Conservation (phyloP, 2,888 invertebrate species). For the Zaprionus bogoriensis region DNA sequence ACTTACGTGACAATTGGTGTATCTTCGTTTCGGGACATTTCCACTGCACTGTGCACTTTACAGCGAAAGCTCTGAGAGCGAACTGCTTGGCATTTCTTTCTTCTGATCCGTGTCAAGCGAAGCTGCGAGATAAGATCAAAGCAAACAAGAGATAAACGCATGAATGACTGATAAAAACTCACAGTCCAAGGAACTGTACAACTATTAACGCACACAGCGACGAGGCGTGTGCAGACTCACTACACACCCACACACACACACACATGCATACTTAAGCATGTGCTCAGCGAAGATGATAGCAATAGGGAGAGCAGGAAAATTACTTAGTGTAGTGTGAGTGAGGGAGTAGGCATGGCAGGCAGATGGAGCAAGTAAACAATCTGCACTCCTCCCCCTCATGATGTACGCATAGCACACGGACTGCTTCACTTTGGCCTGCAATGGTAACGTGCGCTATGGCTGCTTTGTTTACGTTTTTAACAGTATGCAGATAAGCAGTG, state of each 20-base stretch:
- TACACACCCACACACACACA: background rate
- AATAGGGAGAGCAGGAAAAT: conserved; percentile 2
- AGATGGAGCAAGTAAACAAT: background rate
- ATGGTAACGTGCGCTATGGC: conserved; percentile 62
- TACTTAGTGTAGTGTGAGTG: too few species aligned
- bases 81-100: conserved; percentile 35
- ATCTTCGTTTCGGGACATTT: conserved; percentile 69
- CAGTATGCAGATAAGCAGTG: background rate
- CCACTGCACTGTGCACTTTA: conserved; percentile 20
- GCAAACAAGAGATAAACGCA: conserved; percentile 61
- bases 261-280: background rate
- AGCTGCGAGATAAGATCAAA: conserved; percentile 40
- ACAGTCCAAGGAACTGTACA: conserved; percentile 36
- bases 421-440: conserved; percentile 14
- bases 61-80: conserved; percentile 22
- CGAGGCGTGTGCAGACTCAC: conserved; percentile 40
- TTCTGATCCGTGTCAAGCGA: conserved; percentile 30
- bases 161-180: conserved; percentile 47
- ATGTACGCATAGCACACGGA: conserved; percentile 44
- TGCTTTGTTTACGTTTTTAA: conserved; percentile 31
- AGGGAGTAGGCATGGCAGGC: background rate
- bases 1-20: conserved; percentile 78
- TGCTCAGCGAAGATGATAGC: background rate
- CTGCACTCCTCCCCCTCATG: conserved; percentile 12
- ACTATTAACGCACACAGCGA: conserved; percentile 9